These are phyloP conservation scores for Chrysochloris asiatica DNA, from an alignment of 2,113 vertebrate genomes.

Conservation along the genomic window DNA sequence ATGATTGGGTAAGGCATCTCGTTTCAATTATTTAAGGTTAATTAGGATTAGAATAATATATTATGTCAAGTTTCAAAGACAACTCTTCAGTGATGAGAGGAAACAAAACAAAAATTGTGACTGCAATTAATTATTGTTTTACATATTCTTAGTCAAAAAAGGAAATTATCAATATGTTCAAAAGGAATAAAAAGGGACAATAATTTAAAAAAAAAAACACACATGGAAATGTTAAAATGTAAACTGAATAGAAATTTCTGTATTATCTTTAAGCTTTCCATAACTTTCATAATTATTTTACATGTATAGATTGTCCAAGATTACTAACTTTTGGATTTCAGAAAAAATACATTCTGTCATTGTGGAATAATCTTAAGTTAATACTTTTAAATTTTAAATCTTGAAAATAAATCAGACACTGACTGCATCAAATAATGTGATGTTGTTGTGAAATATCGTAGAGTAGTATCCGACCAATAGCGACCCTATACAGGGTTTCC, in stretches of 20 bases:
- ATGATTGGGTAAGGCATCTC: neutral
- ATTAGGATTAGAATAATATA: conserved; percentile 11
- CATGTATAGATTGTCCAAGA: neutral
- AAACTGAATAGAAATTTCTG: neutral
- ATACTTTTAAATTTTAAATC: conserved; percentile 32
- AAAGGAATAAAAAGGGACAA: neutral
- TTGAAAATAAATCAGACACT: neutral
- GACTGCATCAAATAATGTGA: neutral
- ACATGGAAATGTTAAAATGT: neutral
- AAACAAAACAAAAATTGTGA: neutral
- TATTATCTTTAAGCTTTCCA: neutral
- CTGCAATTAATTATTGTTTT: neutral
- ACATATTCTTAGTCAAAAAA: neutral
- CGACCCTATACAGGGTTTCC: too few species aligned
- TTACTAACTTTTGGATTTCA: too few species aligned
- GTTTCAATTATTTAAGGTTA: neutral
- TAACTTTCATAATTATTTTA: neutral
- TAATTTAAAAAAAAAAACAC: too few species aligned
- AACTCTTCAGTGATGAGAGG: neutral
- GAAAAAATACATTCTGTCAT: too few species aligned
- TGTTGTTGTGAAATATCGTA: too few species aligned
- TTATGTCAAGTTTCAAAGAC: neutral
- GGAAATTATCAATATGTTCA: neutral
- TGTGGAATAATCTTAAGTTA: neutral
- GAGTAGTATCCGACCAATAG: too few species aligned